Conservation (phyloP, 2,113 vertebrate species). For the Myxocyprinus asiaticus region DNA sequence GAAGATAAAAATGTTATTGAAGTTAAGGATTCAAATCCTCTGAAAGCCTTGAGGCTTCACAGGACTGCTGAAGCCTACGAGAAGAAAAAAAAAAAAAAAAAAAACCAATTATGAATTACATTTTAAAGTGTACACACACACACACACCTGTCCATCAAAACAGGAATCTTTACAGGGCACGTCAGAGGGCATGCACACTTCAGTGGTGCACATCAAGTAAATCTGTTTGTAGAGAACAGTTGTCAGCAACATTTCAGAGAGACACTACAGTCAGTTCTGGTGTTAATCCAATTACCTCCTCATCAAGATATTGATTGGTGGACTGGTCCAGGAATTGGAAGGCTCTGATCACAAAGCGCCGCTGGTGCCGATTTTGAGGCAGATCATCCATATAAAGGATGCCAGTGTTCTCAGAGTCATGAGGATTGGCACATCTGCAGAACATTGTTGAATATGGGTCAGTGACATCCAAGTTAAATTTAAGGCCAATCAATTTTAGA, state of each 20-base stretch:
- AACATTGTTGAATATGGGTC: neutral
- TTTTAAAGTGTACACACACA: too few species aligned
- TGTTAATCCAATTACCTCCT: conserved; percentile 63
- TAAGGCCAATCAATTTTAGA: too few species aligned
- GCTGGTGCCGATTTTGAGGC: conserved; percentile 48
- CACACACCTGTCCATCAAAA: conserved; percentile 65
- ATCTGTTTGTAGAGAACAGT: conserved; percentile 60
- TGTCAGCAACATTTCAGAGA: accelerated
- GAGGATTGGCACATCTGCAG: conserved; percentile 70
- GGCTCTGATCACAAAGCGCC: conserved; percentile 62
- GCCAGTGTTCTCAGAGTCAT: conserved; percentile 48
- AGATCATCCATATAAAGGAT: conserved; percentile 55
- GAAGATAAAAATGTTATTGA: too few species aligned
- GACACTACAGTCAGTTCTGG: neutral
- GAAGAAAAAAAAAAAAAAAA: too few species aligned
- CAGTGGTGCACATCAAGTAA: conserved; percentile 75
- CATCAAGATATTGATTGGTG: conserved; percentile 65
- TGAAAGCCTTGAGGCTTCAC: too few species aligned
- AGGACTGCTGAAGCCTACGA: too few species aligned
- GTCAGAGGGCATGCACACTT: conserved; percentile 64
- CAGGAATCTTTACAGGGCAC: conserved; percentile 62
- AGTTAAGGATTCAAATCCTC: too few species aligned
- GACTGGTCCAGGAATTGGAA: conserved; percentile 73
- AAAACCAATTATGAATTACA: too few species aligned
- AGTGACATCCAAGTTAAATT: too few species aligned